Evolutionary conservation across 1,140 invertebrate species (phyloP).

Genomic region (Nixonia krombeini): DNA sequence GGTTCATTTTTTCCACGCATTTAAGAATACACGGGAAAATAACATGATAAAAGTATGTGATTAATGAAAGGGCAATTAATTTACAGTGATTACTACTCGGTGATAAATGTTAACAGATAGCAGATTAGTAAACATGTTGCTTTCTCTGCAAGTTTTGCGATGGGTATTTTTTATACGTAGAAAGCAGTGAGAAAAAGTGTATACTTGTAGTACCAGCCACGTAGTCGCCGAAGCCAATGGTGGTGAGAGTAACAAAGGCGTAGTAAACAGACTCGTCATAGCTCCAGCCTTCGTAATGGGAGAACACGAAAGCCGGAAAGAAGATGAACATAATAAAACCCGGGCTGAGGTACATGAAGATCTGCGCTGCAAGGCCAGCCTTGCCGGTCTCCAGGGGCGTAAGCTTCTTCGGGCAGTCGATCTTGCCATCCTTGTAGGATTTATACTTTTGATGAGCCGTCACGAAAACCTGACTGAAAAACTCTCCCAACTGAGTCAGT

Average conservation of each 20-base stretch:
- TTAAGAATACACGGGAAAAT: no score
- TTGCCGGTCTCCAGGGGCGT: constrained; percentile 74
- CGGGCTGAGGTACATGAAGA: constrained; percentile 84
- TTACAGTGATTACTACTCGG: no score
- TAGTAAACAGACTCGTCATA: constrained; percentile 94
- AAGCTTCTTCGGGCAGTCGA: constrained; percentile 56
- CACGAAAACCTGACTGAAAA: constrained; percentile 84
- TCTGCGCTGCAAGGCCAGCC: constrained; percentile 81
- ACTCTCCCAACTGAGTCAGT: constrained; percentile 84
- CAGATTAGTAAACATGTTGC: no score
- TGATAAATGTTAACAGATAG: no score
- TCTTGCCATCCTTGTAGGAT: constrained; percentile 76
- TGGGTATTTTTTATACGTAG: no score
- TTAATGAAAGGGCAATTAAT: no score
- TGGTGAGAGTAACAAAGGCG: constrained; percentile 92
- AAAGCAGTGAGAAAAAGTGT: no score
- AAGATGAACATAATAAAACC: constrained; percentile 93
- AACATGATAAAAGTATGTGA: no score
- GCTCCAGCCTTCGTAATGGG: constrained; percentile 89
- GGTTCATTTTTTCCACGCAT: no score
- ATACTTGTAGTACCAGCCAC: no score
- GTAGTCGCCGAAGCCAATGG: constrained; percentile 95
- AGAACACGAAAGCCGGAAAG: constrained; percentile 90
- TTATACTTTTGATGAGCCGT: constrained; percentile 84
- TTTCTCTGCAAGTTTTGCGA: no score